Conservation (phyloP, 2,888 invertebrate genomes). For the Aphidius colemani region DNA sequence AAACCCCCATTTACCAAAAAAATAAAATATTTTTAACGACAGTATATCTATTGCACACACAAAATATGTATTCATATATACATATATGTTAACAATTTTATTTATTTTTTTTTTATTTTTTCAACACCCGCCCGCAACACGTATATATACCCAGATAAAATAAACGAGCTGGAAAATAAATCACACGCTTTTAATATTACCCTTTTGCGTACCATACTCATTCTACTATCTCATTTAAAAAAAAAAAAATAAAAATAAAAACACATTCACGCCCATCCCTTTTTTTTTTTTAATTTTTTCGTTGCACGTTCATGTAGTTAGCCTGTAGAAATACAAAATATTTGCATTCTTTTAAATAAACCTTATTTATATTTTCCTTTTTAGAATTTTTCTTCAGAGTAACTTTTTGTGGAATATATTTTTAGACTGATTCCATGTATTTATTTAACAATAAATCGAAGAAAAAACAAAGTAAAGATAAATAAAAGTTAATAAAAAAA, state of each 20-base stretch:
- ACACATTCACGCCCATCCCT: too few relatives aligned
- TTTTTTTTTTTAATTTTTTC: too few relatives aligned
- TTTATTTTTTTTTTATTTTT: too few relatives aligned
- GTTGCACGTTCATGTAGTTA: too few relatives aligned
- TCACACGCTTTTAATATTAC: constrained; percentile 31
- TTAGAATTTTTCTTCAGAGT: background rate
- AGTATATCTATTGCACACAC: too few relatives aligned
- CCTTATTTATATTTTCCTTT: background rate
- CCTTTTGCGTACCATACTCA: constrained; percentile 10
- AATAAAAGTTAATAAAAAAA: too few relatives aligned
- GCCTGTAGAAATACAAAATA: background rate
- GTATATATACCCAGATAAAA: constrained; percentile 21
- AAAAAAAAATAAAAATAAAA: background rate
- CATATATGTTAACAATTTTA: too few relatives aligned
- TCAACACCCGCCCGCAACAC: too few relatives aligned
- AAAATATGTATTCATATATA: too few relatives aligned
- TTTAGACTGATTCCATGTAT: too few relatives aligned
- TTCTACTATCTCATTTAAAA: constrained; percentile 2
- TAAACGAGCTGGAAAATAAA: constrained; percentile 26
- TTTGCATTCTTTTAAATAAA: background rate
- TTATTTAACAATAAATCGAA: background rate
- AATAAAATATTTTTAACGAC: too few relatives aligned
- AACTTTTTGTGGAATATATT: background rate
- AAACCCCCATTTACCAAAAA: too few relatives aligned
- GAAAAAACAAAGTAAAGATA: background rate